Base-by-base conservation (phyloP, 2,888 invertebrate genomes). In the Ophioninae sp. region DNA sequence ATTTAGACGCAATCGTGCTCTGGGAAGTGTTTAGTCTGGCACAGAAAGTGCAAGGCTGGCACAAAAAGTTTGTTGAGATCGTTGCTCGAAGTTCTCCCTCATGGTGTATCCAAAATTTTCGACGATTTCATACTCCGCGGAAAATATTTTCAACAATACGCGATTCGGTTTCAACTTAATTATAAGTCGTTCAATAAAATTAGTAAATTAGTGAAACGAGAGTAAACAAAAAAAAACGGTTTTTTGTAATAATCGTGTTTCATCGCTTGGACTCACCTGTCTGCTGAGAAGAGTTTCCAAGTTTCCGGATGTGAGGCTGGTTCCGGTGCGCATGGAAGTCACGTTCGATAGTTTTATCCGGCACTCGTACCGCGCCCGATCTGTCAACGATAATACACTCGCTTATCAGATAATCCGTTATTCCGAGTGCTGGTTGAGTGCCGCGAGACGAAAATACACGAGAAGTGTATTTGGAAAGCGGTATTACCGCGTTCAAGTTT, bases 341-440 rank as follows among this genome's bases (percentile, higher is more conserved):
- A 91, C 88, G 81, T 93, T 93, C 57, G 92, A 91, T 85, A 93
- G 86, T 86, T 93, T 92, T 84, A 93, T 92, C 84, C 91, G 94
- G 87, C 95, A 95, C 90, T 95, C 95, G 88, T 95, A 95, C 80
- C 95, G 94, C 23, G 95, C 94, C 78, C 95, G 94, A 84, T 94
- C 95, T 95, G 93, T 68, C 93, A 93, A 83, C 85, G 56, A 7
- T 61, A 13, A 41, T 59, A n/a, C 21, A 57, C 6, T n/a, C 13
- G 59, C 37, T 59, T 17, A 59, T 59, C 59, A 10, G 50, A 50
- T 50, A 56, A 61, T 37, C n/a, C 37, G 0, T 37, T 39, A 41
- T 59, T 68, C 30, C 56, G 21, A 23, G 30, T 50, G 23, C 41
- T n/a, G 3, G 23, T 17, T 7, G n/a, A 59, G 57, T 41, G 41